These are phyloP conservation scores for Montifringilla adamsi DNA, from an alignment of 2,113 vertebrate species.

Conservation along the genomic window DNA sequence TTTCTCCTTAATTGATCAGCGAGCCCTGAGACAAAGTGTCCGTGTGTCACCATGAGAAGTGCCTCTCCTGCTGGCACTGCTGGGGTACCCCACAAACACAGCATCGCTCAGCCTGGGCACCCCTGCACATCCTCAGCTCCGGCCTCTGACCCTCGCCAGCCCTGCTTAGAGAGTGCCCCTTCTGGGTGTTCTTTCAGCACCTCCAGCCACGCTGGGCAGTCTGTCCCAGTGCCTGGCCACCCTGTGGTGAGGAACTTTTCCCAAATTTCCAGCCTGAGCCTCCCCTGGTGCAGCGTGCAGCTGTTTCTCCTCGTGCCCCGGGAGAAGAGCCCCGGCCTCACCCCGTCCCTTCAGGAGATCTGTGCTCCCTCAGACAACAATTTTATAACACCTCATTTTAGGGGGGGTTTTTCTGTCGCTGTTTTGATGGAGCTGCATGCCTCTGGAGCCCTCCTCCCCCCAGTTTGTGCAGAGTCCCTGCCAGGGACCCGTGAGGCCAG, in stretches of 20 bases:
- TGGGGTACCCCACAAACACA: rapidly evolving
- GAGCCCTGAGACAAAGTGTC: neutral
- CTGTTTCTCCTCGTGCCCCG: neutral
- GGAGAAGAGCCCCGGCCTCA: rapidly evolving
- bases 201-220: rapidly evolving
- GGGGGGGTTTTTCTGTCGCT: rapidly evolving
- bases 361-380: neutral
- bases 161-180: rapidly evolving
- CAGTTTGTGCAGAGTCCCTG: rapidly evolving
- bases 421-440: rapidly evolving
- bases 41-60: too few relatives aligned
- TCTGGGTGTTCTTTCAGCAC: rapidly evolving
- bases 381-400: rapidly evolving
- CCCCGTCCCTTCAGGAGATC: neutral
- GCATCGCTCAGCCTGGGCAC: rapidly evolving
- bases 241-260: rapidly evolving
- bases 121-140: rapidly evolving
- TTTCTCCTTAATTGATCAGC: neutral
- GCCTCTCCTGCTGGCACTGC: neutral
- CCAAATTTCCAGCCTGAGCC: neutral
- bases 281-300: neutral
- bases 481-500: rapidly evolving
- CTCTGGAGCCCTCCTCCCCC: neutral
- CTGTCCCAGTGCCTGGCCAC: rapidly evolving
- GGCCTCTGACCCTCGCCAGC: rapidly evolving